These are phyloP conservation scores for Phoeniculus purpureus DNA, from an alignment of 2,797 vertebrate species.

Conservation along the genomic window DNA sequence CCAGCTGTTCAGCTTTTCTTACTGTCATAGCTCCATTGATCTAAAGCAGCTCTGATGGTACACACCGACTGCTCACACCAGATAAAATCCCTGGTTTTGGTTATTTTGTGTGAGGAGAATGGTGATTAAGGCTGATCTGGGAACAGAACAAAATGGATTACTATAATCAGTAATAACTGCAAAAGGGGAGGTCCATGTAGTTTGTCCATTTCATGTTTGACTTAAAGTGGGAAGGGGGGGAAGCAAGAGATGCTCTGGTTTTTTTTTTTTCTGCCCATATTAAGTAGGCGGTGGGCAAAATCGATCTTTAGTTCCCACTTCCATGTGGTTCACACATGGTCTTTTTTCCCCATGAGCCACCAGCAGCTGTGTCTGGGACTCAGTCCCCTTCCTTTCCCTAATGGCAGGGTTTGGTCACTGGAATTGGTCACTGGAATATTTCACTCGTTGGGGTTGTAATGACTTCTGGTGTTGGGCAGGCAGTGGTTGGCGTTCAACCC, in stretches of 20 bases:
- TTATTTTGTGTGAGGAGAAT: slow-evolving; percentile 10
- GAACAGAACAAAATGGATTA: slow-evolving; percentile 30
- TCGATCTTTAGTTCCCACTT: not conserved
- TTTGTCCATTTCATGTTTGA: not conserved
- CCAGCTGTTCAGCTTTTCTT: slow-evolving; percentile 13
- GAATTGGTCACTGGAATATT: not conserved
- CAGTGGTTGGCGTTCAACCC: not conserved
- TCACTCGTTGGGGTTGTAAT: not conserved
- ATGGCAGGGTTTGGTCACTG: not conserved
- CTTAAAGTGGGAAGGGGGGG: not conserved
- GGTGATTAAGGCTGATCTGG: slow-evolving; percentile 4
- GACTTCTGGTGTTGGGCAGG: not conserved
- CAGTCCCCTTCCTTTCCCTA: not conserved
- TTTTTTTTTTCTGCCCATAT: not conserved
- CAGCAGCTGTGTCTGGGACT: not conserved
- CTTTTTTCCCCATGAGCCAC: not conserved
- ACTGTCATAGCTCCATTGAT: not conserved
- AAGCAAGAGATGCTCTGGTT: not conserved
- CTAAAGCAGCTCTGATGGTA: slow-evolving; percentile 1
- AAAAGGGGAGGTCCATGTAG: not conserved
- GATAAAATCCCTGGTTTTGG: not conserved
- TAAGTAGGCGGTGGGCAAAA: not conserved
- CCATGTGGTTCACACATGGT: not conserved
- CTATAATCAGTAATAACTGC: not conserved
- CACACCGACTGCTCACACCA: not conserved